Evolutionary conservation across 2,797 vertebrate species (phyloP).

Genomic region (Bradypus variegatus): DNA sequence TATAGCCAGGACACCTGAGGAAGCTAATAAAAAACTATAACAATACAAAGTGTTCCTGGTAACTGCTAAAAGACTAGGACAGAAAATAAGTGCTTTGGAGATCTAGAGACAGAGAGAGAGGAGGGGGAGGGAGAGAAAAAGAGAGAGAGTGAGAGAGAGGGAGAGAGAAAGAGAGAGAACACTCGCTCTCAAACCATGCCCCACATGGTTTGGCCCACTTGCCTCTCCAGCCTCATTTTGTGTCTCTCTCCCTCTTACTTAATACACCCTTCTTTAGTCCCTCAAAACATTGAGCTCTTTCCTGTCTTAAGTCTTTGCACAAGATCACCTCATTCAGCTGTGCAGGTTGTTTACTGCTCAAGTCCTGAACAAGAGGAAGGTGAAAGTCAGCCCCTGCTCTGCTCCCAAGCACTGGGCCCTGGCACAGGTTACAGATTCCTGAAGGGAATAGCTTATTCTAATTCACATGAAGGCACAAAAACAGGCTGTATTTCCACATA

Average conservation of each 20-base stretch:
- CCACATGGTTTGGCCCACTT: not conserved
- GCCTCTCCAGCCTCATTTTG: not conserved
- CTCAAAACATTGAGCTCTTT: not conserved
- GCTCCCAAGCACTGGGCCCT: not conserved
- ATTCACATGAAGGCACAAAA: not conserved
- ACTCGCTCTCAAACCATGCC: too few species aligned
- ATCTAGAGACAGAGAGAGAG: not conserved
- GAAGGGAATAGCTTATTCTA: not conserved
- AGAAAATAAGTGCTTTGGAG: not conserved
- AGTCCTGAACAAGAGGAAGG: not conserved
- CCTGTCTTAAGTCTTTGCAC: not conserved
- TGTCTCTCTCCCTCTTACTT: not conserved
- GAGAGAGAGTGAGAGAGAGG: too few species aligned
- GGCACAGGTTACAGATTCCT: not conserved
- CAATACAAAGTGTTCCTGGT: not conserved
- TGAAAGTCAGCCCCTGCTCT: not conserved
- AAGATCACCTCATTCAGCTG: not conserved
- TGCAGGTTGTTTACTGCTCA: not conserved
- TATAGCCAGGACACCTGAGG: not conserved
- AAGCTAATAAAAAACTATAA: not conserved
- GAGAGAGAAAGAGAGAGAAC: too few species aligned
- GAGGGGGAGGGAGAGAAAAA: too few species aligned
- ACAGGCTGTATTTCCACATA: accelerated
- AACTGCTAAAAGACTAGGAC: not conserved
- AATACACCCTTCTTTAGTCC: not conserved